Evolutionary conservation across 2,888 invertebrate genomes (phyloP).

Genomic region (Pollenia amentaria): DNA sequence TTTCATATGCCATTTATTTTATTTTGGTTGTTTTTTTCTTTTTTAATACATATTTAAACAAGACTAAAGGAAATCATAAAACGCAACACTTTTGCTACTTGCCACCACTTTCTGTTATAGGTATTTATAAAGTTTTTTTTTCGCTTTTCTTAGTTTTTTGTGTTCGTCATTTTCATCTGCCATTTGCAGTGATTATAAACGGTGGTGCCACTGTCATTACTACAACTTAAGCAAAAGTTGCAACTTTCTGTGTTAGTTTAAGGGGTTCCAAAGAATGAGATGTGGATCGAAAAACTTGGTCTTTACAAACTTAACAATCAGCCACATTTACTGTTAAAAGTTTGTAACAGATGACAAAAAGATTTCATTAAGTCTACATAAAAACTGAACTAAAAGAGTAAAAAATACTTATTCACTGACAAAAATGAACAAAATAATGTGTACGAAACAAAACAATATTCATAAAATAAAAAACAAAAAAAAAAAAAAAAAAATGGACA

Average conservation of each 20-base stretch:
- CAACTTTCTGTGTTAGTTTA: neutral
- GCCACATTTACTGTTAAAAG: slow-evolving; percentile 75
- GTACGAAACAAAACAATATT: slow-evolving; percentile 54
- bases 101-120: slow-evolving; percentile 33
- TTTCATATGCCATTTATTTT: slow-evolving; percentile 67
- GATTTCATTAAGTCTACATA: slow-evolving; percentile 82
- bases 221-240: slow-evolving; percentile 8
- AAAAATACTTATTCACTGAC: slow-evolving; percentile 31
- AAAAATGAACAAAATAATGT: slow-evolving; percentile 27
- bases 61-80: slow-evolving; percentile 70
- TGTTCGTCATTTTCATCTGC: slow-evolving; percentile 56
- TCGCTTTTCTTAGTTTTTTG: neutral
- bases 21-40: neutral
- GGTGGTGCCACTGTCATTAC: slow-evolving; percentile 60
- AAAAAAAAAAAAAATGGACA: slow-evolving; percentile 54
- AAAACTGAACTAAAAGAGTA: slow-evolving; percentile 66
- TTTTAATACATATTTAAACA: slow-evolving; percentile 37
- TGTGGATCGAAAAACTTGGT: slow-evolving; percentile 53
- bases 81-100: slow-evolving; percentile 71
- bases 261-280: neutral
- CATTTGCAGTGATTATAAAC: slow-evolving; percentile 67
- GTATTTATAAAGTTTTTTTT: slow-evolving; percentile 20
- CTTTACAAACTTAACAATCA: slow-evolving; percentile 60
- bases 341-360: slow-evolving; percentile 81
- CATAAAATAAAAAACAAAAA: slow-evolving; percentile 47